Percentiles rank a stretch among this genome's conserved stretches.
Evolutionary conservation across 2,888 invertebrate genomes (phyloP).

Genomic region (Platycheirus albimanus): DNA sequence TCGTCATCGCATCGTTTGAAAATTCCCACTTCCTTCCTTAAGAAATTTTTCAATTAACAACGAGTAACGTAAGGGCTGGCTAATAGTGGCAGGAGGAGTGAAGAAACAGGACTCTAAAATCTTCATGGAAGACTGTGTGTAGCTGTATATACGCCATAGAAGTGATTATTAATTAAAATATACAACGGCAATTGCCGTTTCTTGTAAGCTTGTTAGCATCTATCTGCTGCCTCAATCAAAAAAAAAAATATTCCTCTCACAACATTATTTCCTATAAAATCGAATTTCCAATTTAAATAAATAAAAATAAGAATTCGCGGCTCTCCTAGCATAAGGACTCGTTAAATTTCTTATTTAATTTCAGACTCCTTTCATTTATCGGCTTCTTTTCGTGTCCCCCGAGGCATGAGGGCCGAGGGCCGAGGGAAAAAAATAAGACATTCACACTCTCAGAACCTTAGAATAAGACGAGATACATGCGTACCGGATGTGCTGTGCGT

Average conservation of each 20-base stretch:
- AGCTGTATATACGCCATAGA: conserved; percentile 4
- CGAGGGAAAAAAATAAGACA: conserved; percentile 21
- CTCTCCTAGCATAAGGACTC: conserved; percentile 15
- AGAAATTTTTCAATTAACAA: conserved; percentile 62
- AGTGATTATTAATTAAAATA: conserved; percentile 64
- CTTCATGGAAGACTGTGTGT: not conserved
- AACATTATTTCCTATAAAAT: conserved; percentile 50
- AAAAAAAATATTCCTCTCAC: conserved; percentile 1
- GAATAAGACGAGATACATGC: conserved; percentile 4
- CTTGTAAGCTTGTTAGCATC: conserved; percentile 9
- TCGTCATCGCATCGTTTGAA: not conserved
- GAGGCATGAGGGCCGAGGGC: too few species aligned
- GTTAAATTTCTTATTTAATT: conserved; percentile 62
- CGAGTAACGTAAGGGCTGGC: conserved; percentile 51
- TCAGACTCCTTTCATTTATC: conserved; percentile 14
- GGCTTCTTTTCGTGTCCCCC: not conserved
- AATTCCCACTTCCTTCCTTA: conserved; percentile 20
- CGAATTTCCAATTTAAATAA: conserved; percentile 59
- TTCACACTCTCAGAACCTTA: too few species aligned
- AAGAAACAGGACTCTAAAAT: conserved; percentile 15
- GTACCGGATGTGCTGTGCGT: conserved; percentile 55
- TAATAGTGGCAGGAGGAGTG: conserved; percentile 14
- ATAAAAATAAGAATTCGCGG: conserved; percentile 18
- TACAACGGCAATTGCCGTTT: conserved; percentile 25
- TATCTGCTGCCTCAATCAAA: not conserved